Percentiles rank a stretch among this genome's conserved stretches.
phyloP scores from a whole-genome alignment of 2,113 vertebrate species.

The Nothocercus julius region DNA sequence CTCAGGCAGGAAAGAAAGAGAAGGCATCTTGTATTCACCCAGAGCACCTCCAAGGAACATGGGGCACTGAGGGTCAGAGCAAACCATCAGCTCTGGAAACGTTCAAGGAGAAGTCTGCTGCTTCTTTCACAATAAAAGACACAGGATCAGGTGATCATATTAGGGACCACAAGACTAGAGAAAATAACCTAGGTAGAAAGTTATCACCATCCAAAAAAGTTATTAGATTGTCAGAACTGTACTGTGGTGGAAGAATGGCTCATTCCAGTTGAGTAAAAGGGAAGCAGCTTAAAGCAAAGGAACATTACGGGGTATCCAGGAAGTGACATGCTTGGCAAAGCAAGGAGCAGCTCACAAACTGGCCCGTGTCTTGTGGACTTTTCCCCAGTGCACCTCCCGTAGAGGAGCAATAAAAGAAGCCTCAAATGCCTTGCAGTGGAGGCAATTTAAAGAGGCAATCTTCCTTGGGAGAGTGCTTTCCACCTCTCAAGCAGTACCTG shows the following conservation, averaged over 20 bases:
- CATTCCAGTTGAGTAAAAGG: neutral
- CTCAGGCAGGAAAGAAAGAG: neutral
- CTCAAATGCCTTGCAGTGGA: neutral
- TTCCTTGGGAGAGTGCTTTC: neutral
- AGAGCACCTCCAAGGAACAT: neutral
- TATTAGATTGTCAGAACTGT: neutral
- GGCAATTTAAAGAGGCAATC: neutral
- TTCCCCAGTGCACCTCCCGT: neutral
- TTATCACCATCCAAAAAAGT: neutral
- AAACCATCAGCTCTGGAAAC: neutral
- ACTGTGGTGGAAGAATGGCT: neutral
- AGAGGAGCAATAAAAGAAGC: neutral
- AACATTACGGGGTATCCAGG: neutral
- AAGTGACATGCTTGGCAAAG: neutral
- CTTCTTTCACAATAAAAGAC: neutral
- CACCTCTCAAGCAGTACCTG: neutral
- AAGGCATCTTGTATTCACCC: neutral
- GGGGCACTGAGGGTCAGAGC: neutral
- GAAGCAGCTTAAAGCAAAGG: neutral
- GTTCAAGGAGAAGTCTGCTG: neutral
- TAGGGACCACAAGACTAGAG: neutral
- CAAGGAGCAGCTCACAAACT: neutral
- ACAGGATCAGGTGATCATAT: fast-evolving
- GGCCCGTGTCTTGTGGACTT: neutral
- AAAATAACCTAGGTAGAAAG: neutral